These are phyloP conservation scores for Suncus etruscus DNA, from an alignment of 2,113 vertebrate species.

Conservation along the genomic window DNA sequence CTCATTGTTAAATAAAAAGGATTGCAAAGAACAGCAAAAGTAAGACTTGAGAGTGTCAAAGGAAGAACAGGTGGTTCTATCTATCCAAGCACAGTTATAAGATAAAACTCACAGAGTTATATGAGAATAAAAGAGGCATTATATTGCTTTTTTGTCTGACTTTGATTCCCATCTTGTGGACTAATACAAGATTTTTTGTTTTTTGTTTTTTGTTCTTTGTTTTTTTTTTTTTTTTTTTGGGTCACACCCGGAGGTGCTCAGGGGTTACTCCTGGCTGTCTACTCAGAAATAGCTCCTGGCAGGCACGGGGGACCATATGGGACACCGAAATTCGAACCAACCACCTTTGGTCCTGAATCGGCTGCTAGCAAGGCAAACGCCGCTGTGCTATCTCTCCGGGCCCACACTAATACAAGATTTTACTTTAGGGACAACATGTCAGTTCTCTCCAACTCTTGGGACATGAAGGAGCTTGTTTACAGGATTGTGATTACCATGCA, in stretches of 20 bases:
- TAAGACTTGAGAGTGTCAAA: neutral
- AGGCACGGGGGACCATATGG: too few species aligned
- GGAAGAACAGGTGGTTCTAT: neutral
- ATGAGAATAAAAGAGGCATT: neutral
- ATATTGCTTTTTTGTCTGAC: neutral
- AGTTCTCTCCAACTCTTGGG: neutral
- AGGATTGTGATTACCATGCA: neutral
- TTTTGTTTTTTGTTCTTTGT: too few species aligned
- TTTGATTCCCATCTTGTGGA: neutral
- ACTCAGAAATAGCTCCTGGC: too few species aligned
- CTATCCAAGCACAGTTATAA: neutral
- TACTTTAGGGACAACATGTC: neutral
- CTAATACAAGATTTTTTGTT: neutral
- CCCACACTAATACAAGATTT: neutral
- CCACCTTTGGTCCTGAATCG: too few species aligned
- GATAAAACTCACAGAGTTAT: neutral
- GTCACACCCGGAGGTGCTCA: too few species aligned
- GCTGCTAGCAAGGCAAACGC: too few species aligned
- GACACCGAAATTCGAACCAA: too few species aligned
- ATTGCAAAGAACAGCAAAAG: neutral
- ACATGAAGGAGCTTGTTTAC: slow-evolving; percentile 15
- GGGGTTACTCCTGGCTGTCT: too few species aligned
- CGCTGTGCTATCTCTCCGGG: too few species aligned
- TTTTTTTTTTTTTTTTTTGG: too few species aligned
- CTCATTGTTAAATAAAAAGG: neutral